Evolutionary conservation across 2,113 vertebrate species (phyloP).

Genomic region (Glareola pratincola): DNA sequence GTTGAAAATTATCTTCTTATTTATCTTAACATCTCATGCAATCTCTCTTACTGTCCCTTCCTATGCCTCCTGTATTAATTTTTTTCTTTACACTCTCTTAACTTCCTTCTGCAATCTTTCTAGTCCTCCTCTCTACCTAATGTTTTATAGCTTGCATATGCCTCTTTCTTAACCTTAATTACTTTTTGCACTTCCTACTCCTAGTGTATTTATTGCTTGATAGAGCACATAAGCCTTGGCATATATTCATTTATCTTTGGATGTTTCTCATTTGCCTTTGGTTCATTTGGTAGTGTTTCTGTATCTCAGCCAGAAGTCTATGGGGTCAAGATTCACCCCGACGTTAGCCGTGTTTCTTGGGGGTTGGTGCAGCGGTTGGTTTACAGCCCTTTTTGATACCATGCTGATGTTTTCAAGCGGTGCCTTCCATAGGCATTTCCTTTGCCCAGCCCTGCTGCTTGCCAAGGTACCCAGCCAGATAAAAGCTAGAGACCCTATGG

Average conservation of each 20-base stretch:
- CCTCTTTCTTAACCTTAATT: slow-evolving; percentile 66
- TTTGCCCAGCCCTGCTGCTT: neutral
- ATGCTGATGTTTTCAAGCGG: neutral
- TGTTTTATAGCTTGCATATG: slow-evolving; percentile 70
- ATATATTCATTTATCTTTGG: slow-evolving; percentile 26
- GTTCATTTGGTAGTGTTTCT: neutral
- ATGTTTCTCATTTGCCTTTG: slow-evolving; percentile 1
- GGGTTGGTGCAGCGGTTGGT: neutral
- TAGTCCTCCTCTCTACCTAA: slow-evolving; percentile 66
- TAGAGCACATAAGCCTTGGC: slow-evolving; percentile 44
- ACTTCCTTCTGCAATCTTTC: slow-evolving; percentile 55
- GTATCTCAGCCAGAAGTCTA: neutral
- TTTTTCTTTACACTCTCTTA: slow-evolving; percentile 55
- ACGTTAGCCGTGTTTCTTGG: neutral
- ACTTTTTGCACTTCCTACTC: slow-evolving; percentile 47
- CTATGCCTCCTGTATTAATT: slow-evolving; percentile 38
- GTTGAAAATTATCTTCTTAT: slow-evolving; percentile 31
- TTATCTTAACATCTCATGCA: slow-evolving; percentile 30
- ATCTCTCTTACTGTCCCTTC: slow-evolving; percentile 19
- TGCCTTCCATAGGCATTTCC: neutral
- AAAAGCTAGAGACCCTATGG: neutral
- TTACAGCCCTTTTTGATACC: neutral
- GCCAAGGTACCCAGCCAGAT: neutral
- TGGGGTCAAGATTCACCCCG: neutral
- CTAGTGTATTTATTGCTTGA: slow-evolving; percentile 58